A percentile compares a stretch with the other conserved stretches of the same genome.
phyloP scores from a whole-genome alignment of 2,888 invertebrate genomes.

The Morpho helenor region DNA sequence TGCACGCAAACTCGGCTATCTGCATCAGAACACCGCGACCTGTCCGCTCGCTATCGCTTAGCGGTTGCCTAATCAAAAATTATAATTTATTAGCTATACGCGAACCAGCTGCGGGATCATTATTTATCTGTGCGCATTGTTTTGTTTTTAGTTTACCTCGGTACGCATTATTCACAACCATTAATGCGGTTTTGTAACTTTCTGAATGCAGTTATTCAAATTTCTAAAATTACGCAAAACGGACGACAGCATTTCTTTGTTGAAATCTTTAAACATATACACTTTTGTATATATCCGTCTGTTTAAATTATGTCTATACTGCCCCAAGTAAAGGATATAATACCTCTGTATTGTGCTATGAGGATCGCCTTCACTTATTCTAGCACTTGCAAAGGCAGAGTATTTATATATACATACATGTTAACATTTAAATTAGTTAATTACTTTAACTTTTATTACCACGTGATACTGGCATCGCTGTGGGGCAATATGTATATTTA shows the following conservation, averaged over 20 bases:
- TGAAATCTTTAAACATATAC: no score
- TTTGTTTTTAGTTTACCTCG: conserved; percentile 9
- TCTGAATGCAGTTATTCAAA: conserved; percentile 4
- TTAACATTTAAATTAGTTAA: no score
- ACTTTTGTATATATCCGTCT: no score
- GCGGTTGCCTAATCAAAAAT: conserved; percentile 38
- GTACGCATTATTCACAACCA: conserved; percentile 6
- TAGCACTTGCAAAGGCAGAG: no score
- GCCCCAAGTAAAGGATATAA: no score
- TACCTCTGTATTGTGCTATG: no score
- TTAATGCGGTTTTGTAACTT: conserved; percentile 2
- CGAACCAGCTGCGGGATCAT: conserved; percentile 6
- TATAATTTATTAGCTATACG: conserved; percentile 38
- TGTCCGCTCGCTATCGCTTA: conserved; percentile 38
- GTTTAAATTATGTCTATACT: no score
- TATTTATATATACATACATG: no score
- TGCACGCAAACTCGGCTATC: conserved; percentile 70
- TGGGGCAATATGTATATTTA: no score
- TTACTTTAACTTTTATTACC: no score
- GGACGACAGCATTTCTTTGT: neutral
- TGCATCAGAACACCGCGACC: conserved; percentile 49
- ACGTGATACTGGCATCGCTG: no score
- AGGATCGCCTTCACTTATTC: no score
- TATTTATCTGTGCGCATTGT: conserved; percentile 16
- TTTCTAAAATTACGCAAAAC: conserved; percentile 3